Conservation (phyloP, 2,888 invertebrate genomes). For the Lycocerus yunnanus region DNA sequence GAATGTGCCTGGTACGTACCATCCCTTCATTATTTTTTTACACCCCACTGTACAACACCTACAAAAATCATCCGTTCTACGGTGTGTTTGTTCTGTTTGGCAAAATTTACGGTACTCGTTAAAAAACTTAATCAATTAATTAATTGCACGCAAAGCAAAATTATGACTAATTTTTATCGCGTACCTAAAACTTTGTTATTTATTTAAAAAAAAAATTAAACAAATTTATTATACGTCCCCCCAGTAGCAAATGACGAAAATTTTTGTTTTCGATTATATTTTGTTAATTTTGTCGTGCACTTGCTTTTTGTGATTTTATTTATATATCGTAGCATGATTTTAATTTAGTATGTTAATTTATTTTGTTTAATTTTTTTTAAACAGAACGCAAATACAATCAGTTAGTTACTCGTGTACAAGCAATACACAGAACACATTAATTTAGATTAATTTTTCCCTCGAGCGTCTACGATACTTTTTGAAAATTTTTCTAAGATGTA, state of each 20-base stretch:
- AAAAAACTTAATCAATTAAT: slow-evolving; percentile 11
- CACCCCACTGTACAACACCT: slow-evolving; percentile 54
- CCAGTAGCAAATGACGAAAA: slow-evolving; percentile 53
- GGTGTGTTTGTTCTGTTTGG: slow-evolving; percentile 56
- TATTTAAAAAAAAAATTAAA: slow-evolving; percentile 15
- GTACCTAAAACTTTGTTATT: slow-evolving; percentile 17
- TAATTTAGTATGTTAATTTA: slow-evolving; percentile 40
- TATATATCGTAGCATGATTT: slow-evolving; percentile 55
- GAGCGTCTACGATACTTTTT: slow-evolving; percentile 14
- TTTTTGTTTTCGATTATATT: slow-evolving; percentile 36
- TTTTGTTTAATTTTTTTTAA: slow-evolving; percentile 28
- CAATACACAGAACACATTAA: slow-evolving; percentile 21
- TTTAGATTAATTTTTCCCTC: slow-evolving; percentile 7
- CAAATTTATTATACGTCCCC: slow-evolving; percentile 39
- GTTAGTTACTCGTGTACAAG: slow-evolving; percentile 20
- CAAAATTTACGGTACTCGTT: slow-evolving; percentile 31
- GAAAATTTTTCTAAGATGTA: neutral
- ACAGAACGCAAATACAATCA: slow-evolving; percentile 26
- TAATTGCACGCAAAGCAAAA: slow-evolving; percentile 1
- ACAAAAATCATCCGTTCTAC: slow-evolving; percentile 50
- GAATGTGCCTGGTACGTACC: slow-evolving; percentile 59
- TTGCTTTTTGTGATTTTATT: slow-evolving; percentile 34
- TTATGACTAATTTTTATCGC: slow-evolving; percentile 23
- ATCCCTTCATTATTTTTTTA: slow-evolving; percentile 52
- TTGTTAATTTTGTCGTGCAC: slow-evolving; percentile 34